phyloP scores from a whole-genome alignment of 2,113 vertebrate species.

The Amazona guildingii region DNA sequence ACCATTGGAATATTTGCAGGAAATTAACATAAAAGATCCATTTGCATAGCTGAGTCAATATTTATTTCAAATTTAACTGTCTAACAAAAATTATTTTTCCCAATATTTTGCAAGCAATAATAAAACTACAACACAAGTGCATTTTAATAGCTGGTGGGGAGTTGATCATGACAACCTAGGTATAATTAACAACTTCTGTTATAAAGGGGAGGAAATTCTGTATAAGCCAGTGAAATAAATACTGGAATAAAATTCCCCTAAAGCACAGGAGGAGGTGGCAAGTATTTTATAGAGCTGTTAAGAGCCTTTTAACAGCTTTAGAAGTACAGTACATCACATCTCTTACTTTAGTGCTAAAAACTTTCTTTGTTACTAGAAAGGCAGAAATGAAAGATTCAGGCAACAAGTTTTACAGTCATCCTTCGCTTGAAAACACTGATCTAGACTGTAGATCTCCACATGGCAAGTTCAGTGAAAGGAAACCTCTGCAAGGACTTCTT shows the following conservation, averaged over 20 bases:
- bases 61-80: constrained; percentile 54
- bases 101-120: constrained; percentile 48
- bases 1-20: constrained; percentile 30
- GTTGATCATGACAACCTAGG: constrained; percentile 49
- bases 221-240: constrained; percentile 67
- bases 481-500: neutral
- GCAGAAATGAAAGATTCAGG: neutral
- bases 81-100: constrained; percentile 46
- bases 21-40: constrained; percentile 46
- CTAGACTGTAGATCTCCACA: neutral
- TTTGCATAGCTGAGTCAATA: constrained; percentile 43
- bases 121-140: constrained; percentile 59
- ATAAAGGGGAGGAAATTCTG: constrained; percentile 68
- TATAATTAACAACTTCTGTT: constrained; percentile 68
- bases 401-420: neutral
- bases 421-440: neutral
- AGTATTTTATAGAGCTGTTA: constrained; percentile 74
- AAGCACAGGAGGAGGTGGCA: constrained; percentile 58
- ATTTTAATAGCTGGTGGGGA: constrained; percentile 65
- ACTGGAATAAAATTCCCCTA: constrained; percentile 64
- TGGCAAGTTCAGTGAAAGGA: neutral
- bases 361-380: constrained; percentile 50
- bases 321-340: constrained; percentile 56
- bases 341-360: constrained; percentile 66
- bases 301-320: constrained; percentile 73